phyloP scores from a whole-genome alignment of 2,888 invertebrate genomes.

The Eurytoma californica region DNA sequence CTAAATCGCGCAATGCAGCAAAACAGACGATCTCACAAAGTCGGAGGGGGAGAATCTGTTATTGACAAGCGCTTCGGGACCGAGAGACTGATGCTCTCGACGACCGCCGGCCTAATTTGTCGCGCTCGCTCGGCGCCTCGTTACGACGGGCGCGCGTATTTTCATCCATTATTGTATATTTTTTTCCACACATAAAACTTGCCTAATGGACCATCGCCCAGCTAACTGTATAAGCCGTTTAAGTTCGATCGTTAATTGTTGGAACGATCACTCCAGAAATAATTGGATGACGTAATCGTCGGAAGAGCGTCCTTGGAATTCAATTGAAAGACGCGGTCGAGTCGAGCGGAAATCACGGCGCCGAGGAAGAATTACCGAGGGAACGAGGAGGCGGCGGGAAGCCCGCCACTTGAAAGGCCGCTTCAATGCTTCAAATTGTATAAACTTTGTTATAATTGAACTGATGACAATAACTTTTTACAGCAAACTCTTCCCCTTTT shows the following conservation, averaged over 20 bases:
- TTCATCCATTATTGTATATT: neutral
- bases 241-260: slow-evolving; percentile 66
- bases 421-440: slow-evolving; percentile 38
- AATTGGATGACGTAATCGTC: slow-evolving; percentile 67
- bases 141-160: neutral
- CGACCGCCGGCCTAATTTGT: slow-evolving; percentile 20
- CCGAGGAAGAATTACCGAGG: slow-evolving; percentile 42
- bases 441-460: slow-evolving; percentile 53
- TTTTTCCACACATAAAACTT: slow-evolving; percentile 27
- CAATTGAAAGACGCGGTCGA: slow-evolving; percentile 58
- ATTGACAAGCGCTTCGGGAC: slow-evolving; percentile 31
- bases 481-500: slow-evolving; percentile 4
- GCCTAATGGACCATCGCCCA: slow-evolving; percentile 44
- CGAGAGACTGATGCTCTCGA: neutral
- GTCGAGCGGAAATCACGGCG: slow-evolving; percentile 60
- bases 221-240: slow-evolving; percentile 42
- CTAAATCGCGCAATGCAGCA: slow-evolving; percentile 1
- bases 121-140: neutral
- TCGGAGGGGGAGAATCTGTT: slow-evolving; percentile 10
- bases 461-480: slow-evolving; percentile 50
- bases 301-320: slow-evolving; percentile 58
- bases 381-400: slow-evolving; percentile 31
- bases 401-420: slow-evolving; percentile 31
- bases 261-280: slow-evolving; percentile 66
- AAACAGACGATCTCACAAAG: slow-evolving; percentile 3